Conservation (phyloP, 2,888 invertebrate species). For the Nebria brevicollis region DNA sequence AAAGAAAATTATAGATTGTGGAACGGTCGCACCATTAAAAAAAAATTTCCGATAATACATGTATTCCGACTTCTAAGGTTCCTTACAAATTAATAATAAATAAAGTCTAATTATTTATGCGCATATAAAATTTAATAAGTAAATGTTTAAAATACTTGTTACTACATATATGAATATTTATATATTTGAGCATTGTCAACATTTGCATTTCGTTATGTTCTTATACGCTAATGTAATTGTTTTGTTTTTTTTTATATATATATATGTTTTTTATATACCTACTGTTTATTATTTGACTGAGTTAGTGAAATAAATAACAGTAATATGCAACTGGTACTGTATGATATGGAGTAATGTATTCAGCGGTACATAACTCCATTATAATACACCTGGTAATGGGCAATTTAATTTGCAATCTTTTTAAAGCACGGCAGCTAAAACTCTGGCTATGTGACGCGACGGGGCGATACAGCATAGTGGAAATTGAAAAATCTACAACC, state of each 20-base stretch:
- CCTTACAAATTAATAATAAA: no score
- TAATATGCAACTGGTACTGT: not conserved
- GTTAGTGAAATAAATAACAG: not conserved
- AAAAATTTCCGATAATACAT: no score
- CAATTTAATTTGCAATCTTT: conserved; percentile 48
- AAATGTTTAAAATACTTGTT: no score
- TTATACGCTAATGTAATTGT: no score
- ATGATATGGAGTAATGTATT: conserved; percentile 36
- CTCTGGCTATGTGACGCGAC: conserved; percentile 2
- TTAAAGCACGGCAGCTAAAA: conserved; percentile 30
- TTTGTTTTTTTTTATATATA: not conserved
- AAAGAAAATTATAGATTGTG: no score
- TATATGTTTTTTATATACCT: not conserved
- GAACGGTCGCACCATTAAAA: no score
- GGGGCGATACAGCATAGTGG: conserved; percentile 18
- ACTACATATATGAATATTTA: no score
- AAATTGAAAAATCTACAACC: conserved; percentile 39
- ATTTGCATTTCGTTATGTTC: no score
- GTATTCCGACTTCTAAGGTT: no score
- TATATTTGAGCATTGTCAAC: no score
- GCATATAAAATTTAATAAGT: no score
- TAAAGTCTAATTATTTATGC: no score
- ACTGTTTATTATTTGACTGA: not conserved
- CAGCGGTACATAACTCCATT: conserved; percentile 42
- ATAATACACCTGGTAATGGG: conserved; percentile 48